These are phyloP conservation scores for Arctocebus calabarensis DNA, from an alignment of 2,797 vertebrate genomes.

Conservation along the genomic window DNA sequence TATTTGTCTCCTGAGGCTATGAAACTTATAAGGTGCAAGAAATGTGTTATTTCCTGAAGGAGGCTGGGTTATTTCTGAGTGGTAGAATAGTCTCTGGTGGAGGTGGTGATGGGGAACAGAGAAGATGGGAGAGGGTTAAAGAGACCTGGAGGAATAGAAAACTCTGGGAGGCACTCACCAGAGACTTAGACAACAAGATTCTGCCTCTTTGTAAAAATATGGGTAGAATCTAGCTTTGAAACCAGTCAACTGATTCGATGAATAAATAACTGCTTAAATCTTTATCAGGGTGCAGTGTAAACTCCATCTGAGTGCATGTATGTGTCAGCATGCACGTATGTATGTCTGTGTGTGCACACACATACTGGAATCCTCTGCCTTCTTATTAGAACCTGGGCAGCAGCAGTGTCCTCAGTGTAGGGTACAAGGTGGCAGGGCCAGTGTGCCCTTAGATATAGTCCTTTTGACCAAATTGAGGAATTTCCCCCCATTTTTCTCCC, in stretches of 20 bases:
- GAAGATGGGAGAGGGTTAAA: neutral
- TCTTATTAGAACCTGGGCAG: neutral
- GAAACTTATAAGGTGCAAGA: neutral
- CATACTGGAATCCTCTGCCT: neutral
- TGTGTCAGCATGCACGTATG: accelerated
- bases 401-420: neutral
- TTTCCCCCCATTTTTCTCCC: neutral
- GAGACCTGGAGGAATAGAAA: neutral
- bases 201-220: neutral
- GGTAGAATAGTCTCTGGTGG: neutral
- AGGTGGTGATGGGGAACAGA: neutral
- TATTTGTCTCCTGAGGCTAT: neutral
- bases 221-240: neutral
- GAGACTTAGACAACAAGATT: neutral
- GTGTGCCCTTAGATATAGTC: neutral
- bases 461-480: neutral
- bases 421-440: neutral
- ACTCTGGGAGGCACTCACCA: neutral
- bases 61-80: neutral
- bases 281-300: neutral
- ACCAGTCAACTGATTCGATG: neutral
- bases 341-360: too few species aligned
- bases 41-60: neutral
- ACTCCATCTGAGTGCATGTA: neutral
- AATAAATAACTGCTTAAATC: neutral